Base-by-base conservation (phyloP, 2,888 invertebrate genomes). In the Geophilus truncorum region DNA sequence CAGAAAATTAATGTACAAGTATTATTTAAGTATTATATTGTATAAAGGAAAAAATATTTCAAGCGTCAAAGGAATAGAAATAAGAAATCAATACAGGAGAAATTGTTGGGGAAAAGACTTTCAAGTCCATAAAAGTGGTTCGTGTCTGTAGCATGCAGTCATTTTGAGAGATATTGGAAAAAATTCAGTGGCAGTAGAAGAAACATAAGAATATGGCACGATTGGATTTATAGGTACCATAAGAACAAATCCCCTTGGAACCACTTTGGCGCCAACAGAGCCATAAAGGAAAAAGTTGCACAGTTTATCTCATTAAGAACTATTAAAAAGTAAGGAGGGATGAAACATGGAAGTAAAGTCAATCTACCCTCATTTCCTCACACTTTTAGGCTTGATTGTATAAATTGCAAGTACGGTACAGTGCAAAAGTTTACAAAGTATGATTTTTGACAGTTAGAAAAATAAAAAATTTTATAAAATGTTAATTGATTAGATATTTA, bases 301-400 rank as follows among this genome's bases (percentile, higher is more conserved):
- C 57, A 57, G 57, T 57, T 57, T 57, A 57, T 57, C 57, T 57
- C n/a, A 57, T 57, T 57, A 57, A 57, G n/a, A n/a, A 18, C 57
- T 21, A 21, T 57, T 21, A 57, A 57, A 51, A 57, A 18, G 18
- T 21, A 2, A 23, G n/a, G 18, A 18, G 23, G 57, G 40, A 40
- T 40, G 40, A 10, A n/a, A 57, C 18, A 18, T 18, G 57, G n/a
- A n/a, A 18, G 21, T 57, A 23, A 5, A 51, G n/a, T 51, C n/a
- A 6, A 9, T 9, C 51, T 9, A 15, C 51, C 10, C 57, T 9
- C 57, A 57, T 9, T 57, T 57, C 57, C 57, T 57, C 57, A 57
- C 57, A 57, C 57, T 57, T 21, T 51, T 57, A 40, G 40, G 2
- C 40, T 9, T 40, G 15, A 40, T 40, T 40, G 15, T n/a, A n/a